phyloP scores from a whole-genome alignment of 2,797 vertebrate genomes.

The Lophius americanus region DNA sequence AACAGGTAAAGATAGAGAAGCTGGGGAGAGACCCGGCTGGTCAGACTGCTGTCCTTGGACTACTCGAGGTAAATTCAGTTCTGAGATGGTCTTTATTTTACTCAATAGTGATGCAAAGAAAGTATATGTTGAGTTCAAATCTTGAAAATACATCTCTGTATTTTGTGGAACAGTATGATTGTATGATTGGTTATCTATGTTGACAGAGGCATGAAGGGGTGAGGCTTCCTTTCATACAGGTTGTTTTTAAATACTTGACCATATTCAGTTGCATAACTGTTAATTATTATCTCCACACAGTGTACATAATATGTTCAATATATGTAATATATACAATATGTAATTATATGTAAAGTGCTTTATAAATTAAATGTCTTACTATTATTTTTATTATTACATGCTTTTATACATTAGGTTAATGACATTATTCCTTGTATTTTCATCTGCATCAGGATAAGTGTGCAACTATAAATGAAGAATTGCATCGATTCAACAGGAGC shows the following conservation, averaged over 20 bases:
- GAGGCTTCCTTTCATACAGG: conserved; percentile 16
- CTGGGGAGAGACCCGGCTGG: conserved; percentile 59
- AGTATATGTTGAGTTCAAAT: conserved; percentile 1
- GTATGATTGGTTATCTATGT: conserved; percentile 5
- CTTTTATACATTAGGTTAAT: conserved; percentile 27
- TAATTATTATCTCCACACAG: no score
- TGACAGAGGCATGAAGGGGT: conserved; percentile 4
- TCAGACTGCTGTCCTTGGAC: conserved; percentile 50
- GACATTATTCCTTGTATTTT: conserved; percentile 16
- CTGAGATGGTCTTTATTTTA: not conserved
- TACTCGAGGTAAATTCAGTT: conserved; percentile 68
- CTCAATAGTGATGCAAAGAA: not conserved
- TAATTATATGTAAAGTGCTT: no score
- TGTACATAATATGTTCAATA: no score
- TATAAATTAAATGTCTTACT: not conserved
- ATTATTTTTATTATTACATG: not conserved
- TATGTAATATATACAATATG: no score
- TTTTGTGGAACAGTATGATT: conserved; percentile 7
- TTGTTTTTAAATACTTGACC: conserved; percentile 17
- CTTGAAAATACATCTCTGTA: not conserved
- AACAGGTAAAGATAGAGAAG: conserved; percentile 68
- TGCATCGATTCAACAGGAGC: conserved; percentile 43
- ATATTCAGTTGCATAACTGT: not conserved
- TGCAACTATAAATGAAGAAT: conserved; percentile 37
- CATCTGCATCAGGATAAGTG: conserved; percentile 54